Evolutionary conservation across 37 sponge, comb jelly and placozoan species (phyloP), one percentile per base, ranked within the genome.

Genomic region (Agelas oroides): DNA sequence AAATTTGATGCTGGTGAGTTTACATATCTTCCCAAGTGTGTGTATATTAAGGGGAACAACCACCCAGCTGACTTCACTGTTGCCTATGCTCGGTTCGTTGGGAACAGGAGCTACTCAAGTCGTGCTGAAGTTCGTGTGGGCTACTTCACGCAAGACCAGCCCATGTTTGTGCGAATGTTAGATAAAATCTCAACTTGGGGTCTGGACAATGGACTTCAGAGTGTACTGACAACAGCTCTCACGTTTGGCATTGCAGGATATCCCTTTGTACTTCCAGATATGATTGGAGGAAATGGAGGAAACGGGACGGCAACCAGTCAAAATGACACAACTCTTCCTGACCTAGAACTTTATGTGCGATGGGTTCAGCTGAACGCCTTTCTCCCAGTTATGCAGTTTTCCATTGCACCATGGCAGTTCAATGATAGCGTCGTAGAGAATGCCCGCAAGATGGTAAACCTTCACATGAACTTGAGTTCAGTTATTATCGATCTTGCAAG

Each of bases 321-420:
- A n/a, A n/a, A n/a, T n/a, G n/a, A n/a, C n/a, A 66, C 52, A 32
- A 36, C 53, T 14, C 1, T 12, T 11, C 66, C 64, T n/a, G 65
- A 63, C 16, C 5, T 28, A 31, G 92, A 94, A 37, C 65, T 96
- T 61, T 96, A 84, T 77, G 37, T 91, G 15, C 84, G 97, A 0
- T 96, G 97, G 97, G 53, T 88, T 60, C 95, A 94, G 52, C 69
- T 92, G 30, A 71, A 70, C 24, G 66, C 90, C 57, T 94, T 94
- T 75, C 69, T 96, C 16, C 97, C 97, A 30, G 82, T 83, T 1
- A 91, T 94, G 94, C 92, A 96, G 56, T 94, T 96, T 41, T 94
- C 97, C 2, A 65, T 66, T 14, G 64, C 84, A 27, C 97, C 97
- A 33, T 96, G 89, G 88, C 24, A 2, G 27, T 86, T 55, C 31